Evolutionary conservation across 2,113 vertebrate species (phyloP), one percentile per base, ranked within the genome.

Genomic region (Perca schrenkii): DNA sequence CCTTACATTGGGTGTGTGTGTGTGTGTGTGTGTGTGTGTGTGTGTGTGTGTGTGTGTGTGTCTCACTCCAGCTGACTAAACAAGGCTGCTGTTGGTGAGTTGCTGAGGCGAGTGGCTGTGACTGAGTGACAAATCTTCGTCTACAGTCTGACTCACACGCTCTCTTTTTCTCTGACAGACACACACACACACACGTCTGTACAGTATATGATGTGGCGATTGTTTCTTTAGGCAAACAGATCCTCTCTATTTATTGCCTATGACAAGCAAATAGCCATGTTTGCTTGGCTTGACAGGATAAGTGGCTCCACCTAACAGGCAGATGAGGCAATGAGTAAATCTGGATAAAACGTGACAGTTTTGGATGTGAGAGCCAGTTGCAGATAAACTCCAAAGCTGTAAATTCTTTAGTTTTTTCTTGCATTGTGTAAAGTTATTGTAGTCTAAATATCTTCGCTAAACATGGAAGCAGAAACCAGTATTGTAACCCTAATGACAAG

Each of bases 91-190:
- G 79, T 52, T 63, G 74, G 65, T 61, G 58, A 83, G 74, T 61
- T 61, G 34, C 22, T 65, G 78, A 77, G 81, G 68, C 74, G 62
- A 83, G 76, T 67, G 68, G 82, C 86, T 86, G 71, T 77, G 64
- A 88, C 76, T 87, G 80, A 89, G 78, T 85, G 88, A 87, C 89
- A 89, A 85, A 86, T 75, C 82, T 46, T 67, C 4, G 43, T 79
- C 86, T 83, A 53, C 28, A 43, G 67, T 84, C 69, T 84, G 87
- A 90, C 74, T 89, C 77, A 82, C 54, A 22, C 17, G 19, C 28
- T 28, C 28, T 40, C 21, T 53, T 25, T 70, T 62, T 6, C 57
- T 50, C 36, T 72, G 54, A 90, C 28, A 28, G 1, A 62, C 5
- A 74, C 71, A 73, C 57, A 31, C 46, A 36, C 43, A 52, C 12